Evolutionary conservation across 2,888 invertebrate genomes (phyloP).

Genomic region (Operophtera brumata): DNA sequence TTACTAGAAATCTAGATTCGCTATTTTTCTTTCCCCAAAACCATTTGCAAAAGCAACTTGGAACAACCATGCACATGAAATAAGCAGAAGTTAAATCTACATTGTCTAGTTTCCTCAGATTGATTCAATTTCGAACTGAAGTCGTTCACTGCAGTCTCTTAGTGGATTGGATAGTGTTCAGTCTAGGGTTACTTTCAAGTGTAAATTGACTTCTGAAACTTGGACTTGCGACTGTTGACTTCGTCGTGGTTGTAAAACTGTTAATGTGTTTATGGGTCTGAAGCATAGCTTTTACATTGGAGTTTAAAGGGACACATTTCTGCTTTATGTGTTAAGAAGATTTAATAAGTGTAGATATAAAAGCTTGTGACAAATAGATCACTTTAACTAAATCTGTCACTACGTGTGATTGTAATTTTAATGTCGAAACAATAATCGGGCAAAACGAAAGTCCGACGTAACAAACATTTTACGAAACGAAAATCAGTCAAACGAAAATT

Average conservation of each 20-base stretch:
- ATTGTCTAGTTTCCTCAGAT: constrained; percentile 18
- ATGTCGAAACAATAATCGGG: too few species aligned
- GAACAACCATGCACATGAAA: constrained; percentile 4
- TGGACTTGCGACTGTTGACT: constrained; percentile 2
- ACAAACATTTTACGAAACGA: too few species aligned
- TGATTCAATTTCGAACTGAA: constrained; percentile 34
- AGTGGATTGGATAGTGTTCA: constrained; percentile 41
- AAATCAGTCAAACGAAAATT: too few species aligned
- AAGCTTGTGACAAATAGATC: too few species aligned
- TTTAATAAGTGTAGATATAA: too few species aligned
- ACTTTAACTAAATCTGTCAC: too few species aligned
- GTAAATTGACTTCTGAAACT: constrained; percentile 26
- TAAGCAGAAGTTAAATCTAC: constrained; percentile 11
- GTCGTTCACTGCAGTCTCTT: constrained; percentile 36
- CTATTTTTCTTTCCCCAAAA: background rate
- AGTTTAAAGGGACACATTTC: background rate
- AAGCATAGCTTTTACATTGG: background rate
- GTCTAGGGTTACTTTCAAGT: constrained; percentile 34
- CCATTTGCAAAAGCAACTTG: constrained; percentile 7
- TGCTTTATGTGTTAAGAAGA: too few species aligned
- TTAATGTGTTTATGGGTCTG: background rate
- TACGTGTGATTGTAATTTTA: too few species aligned
- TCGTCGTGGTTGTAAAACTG: background rate
- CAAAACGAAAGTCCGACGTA: too few species aligned
- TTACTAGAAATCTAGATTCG: background rate